Percentiles rank a stretch among this genome's conserved stretches.
phyloP scores from a whole-genome alignment of 2,113 vertebrate genomes.

The Meriones unguiculatus region DNA sequence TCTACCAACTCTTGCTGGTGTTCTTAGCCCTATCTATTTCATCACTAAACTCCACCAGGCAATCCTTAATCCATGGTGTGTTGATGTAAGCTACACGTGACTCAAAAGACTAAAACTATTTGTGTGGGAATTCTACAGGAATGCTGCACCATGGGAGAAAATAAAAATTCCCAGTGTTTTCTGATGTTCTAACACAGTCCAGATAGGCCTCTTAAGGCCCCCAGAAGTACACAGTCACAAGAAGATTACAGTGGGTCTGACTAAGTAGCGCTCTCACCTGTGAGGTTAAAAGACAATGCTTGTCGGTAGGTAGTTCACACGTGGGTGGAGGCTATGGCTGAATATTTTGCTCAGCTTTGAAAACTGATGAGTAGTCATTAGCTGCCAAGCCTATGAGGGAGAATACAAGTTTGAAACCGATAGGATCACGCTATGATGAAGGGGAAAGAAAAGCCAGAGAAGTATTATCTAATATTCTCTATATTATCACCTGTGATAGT shows the following conservation, averaged over 20 bases:
- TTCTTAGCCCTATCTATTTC: background rate
- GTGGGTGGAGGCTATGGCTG: accelerated
- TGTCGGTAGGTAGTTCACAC: background rate
- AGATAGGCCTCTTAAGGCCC: background rate
- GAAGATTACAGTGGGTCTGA: too few species aligned
- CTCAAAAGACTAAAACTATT: background rate
- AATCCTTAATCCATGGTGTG: background rate
- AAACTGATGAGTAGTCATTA: background rate
- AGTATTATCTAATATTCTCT: background rate
- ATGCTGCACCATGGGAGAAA: background rate
- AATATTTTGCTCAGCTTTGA: background rate
- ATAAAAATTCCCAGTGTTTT: too few species aligned
- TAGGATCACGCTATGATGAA: background rate
- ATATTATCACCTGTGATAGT: too few species aligned
- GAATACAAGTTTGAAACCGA: background rate
- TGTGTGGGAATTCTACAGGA: background rate
- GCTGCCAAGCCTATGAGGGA: background rate
- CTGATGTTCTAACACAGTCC: accelerated
- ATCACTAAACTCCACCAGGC: background rate
- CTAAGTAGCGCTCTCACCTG: background rate
- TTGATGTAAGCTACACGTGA: background rate
- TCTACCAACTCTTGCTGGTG: background rate
- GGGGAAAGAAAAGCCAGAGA: background rate
- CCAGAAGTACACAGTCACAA: background rate
- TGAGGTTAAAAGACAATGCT: background rate